Evolutionary conservation across 2,888 invertebrate genomes (phyloP), one percentile per base, ranked within the genome.

Genomic region (Panzeria rudis): DNA sequence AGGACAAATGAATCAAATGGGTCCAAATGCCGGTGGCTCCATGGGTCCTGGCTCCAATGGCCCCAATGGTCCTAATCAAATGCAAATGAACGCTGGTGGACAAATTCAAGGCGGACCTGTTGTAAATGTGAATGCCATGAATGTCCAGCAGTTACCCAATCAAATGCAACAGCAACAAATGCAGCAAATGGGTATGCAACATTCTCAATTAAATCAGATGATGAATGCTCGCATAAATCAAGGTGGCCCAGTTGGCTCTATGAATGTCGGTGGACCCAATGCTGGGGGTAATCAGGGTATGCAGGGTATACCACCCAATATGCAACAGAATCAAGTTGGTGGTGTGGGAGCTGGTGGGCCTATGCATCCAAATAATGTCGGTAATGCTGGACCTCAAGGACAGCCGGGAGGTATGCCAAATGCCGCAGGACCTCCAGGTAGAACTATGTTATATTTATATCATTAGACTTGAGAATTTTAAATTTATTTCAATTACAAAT

Each of bases 161-260:
- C 82, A 82, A 72, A 77, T 85, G 81, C 85, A 72, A 25, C 72
- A 69, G 25, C 85, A 72, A 50, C 72, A 69, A 71, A 84, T 84
- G 84, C 83, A 83, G 23, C 86, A 92, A 92, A 90, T 92, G 88
- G 89, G 91, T 47, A 91, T 92, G 87, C 92, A 91, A 82, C 90
- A 90, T 83, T 87, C 89, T 6, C 90, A 90, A 81, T 73, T 91
- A 15, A 91, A 89, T 88, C 92, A 92, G 80, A 92, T 92, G 91
- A 91, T 93, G 89, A 89, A 87, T 69, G 93, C 93, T 3, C 93
- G 93, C 0, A 93, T 94, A 75, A 92, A 91, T 66, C 94, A 94
- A 92, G 93, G 93, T 1, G 93, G 93, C 1, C 87, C 89, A 0
- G 84, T 76, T 3, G 87, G 86, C 8, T 86, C 89, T 0, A 90